Base-by-base conservation (phyloP, 2,888 invertebrate species). In the Pyrgus malvae region DNA sequence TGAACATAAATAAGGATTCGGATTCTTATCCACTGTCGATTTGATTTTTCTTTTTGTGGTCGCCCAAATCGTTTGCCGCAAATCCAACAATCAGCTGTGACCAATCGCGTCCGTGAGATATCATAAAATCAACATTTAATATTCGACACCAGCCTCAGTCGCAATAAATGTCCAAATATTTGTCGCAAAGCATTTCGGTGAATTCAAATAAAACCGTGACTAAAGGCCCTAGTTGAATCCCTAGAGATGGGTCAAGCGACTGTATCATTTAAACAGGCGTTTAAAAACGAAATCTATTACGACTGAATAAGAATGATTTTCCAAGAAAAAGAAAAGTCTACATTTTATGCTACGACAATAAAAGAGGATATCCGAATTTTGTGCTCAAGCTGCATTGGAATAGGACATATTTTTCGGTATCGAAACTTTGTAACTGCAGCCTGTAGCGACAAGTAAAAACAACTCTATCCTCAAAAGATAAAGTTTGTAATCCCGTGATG, bases 131-230 rank as follows among this genome's bases (percentile, higher is more conserved):
- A 70, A 62, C 75, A 78, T 73, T 88, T 88, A 82, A 82, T 88
- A 88, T 88, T 83, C 88, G 78, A 76, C 83, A 83, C 87, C 78
- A 77, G 73, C 61, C 76, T 60, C 69, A 64, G 69, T 73, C 58
- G 72, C 76, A 88, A 90, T 90, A 88, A 86, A 88, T 80, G 87
- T 88, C 82, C 83, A 88, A 90, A 90, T 90, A 89, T 90, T 89
- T 89, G 88, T 87, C 79, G 80, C 79, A 76, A 75, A 69, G 74
- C 79, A 79, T 83, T 83, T 72, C 76, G 72, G 77, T 71, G 76
- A 78, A 86, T 87, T 84, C 89, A 83, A 88, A 89, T 88, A 88
- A 85, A 81, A 80, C 87, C 88, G 78, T 87, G 78, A 84, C 89
- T 76, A 88, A 89, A 86, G 63, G 74, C 80, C 79, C 74, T 74